phyloP scores from a whole-genome alignment of 2,113 vertebrate species.

The Rhinogobius similis region DNA sequence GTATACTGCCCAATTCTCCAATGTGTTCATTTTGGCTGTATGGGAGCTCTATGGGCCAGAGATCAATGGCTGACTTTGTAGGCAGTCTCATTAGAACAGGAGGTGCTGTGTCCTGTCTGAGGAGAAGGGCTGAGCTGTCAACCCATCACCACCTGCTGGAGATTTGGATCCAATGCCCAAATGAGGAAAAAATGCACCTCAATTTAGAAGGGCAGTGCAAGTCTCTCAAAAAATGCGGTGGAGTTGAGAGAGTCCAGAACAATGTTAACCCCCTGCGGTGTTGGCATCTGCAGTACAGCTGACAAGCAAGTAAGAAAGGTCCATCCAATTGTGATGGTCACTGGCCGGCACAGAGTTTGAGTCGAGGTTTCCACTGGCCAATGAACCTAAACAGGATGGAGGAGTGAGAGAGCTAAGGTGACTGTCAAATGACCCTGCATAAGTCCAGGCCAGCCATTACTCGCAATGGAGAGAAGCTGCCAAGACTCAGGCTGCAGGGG shows the following conservation, averaged over 20 bases:
- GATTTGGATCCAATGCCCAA: constrained; percentile 34
- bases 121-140: constrained; percentile 40
- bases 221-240: constrained; percentile 19
- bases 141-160: constrained; percentile 48
- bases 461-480: constrained; percentile 2
- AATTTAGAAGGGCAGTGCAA: neutral
- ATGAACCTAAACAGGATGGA: constrained; percentile 1
- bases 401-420: neutral
- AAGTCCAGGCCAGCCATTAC: constrained; percentile 4
- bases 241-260: constrained; percentile 10
- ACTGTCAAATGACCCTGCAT: constrained; percentile 18
- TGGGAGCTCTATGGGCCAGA: constrained; percentile 50
- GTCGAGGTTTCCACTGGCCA: constrained; percentile 11
- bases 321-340: constrained; percentile 18
- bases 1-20: constrained; percentile 37
- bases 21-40: constrained; percentile 42
- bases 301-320: constrained; percentile 21
- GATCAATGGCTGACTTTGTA: constrained; percentile 63
- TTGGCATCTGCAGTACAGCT: constrained; percentile 22
- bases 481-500: neutral
- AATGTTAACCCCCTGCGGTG: constrained; percentile 11
- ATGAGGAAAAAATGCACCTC: neutral
- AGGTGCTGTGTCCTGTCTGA: constrained; percentile 57
- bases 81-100: constrained; percentile 60
- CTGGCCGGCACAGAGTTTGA: neutral